Conservation (phyloP, 2,797 vertebrate genomes). For the Smutsia temminckii region DNA sequence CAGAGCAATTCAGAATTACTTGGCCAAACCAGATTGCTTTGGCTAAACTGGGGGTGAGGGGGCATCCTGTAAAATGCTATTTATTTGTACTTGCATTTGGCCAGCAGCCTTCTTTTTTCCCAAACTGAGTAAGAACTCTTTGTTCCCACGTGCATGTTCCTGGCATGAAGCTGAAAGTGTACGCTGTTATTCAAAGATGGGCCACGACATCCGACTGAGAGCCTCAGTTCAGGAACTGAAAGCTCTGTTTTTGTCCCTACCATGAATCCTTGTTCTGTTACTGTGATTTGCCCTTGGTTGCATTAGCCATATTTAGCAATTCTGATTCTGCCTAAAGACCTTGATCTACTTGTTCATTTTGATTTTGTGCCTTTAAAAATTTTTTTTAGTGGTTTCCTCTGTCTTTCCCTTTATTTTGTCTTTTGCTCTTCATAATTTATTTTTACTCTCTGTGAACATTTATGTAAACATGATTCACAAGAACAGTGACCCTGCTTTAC, state of each 20-base stretch:
- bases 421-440: slow-evolving; percentile 40
- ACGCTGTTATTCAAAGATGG: not conserved
- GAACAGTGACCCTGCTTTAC: not conserved
- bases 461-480: not conserved
- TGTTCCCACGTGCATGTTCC: not conserved
- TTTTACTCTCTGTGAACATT: slow-evolving; percentile 31
- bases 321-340: not conserved
- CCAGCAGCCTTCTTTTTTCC: not conserved
- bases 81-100: not conserved
- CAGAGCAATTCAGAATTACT: slow-evolving; percentile 18
- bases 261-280: not conserved
- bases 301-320: not conserved
- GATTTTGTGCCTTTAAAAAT: slow-evolving; percentile 45
- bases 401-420: slow-evolving; percentile 36
- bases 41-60: not conserved
- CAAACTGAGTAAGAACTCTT: not conserved
- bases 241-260: not conserved
- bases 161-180: not conserved
- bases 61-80: not conserved
- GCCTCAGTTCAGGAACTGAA: not conserved
- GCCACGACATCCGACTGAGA: not conserved
- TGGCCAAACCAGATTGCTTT: slow-evolving; percentile 46
- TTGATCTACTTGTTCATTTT: slow-evolving; percentile 8
- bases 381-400: slow-evolving; percentile 9
- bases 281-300: not conserved